A percentile compares a stretch with the other conserved stretches of the same genome.
phyloP scores from a whole-genome alignment of 2,888 invertebrate genomes.

The Tenodera sinensis region DNA sequence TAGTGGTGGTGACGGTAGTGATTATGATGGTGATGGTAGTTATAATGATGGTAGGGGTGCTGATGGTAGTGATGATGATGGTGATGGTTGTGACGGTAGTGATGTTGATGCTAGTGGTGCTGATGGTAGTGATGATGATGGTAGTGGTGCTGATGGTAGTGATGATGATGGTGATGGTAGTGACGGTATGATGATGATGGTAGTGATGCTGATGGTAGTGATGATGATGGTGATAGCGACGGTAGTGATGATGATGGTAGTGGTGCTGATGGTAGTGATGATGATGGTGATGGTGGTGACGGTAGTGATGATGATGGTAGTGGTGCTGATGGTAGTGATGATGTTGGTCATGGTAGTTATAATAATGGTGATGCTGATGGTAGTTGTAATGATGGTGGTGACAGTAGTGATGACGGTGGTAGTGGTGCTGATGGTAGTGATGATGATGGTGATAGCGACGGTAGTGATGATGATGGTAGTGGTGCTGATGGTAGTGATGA shows the following conservation, averaged over 20 bases:
- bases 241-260: neutral
- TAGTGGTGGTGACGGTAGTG: neutral
- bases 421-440: neutral
- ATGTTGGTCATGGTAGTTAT: neutral
- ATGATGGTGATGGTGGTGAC: neutral
- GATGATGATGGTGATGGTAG: neutral
- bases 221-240: neutral
- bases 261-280: neutral
- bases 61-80: neutral
- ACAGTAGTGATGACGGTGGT: neutral
- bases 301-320: neutral
- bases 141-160: neutral
- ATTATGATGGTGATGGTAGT: neutral
- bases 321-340: neutral
- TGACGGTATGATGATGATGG: neutral
- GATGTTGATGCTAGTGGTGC: no score
- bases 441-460: neutral
- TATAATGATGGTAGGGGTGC: neutral
- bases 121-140: neutral
- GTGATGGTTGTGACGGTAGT: neutral
- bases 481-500: neutral
- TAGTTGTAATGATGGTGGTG: neutral
- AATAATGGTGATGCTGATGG: neutral
- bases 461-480: neutral
- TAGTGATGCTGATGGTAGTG: neutral